A percentile compares a stretch with the other conserved stretches of the same genome.
Evolutionary conservation across 2,888 invertebrate species (phyloP).

Genomic region (Nomada hirtipes): DNA sequence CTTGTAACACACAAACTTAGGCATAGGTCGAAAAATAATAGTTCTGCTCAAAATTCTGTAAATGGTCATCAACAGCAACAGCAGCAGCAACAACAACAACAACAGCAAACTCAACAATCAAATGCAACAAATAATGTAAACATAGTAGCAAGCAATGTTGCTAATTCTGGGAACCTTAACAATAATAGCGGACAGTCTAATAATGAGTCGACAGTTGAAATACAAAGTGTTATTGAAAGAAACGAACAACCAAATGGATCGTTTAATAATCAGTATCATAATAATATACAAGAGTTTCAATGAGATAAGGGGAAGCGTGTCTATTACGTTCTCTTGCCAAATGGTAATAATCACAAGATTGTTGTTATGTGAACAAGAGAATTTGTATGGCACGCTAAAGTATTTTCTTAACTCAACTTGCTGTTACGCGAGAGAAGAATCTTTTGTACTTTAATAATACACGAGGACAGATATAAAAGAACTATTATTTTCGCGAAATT

Average conservation of each 20-base stretch:
- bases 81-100: slow-evolving; percentile 55
- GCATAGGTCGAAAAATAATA: slow-evolving; percentile 85
- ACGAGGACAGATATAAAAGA: slow-evolving; percentile 42
- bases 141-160: slow-evolving; percentile 59
- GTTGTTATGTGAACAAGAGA: slow-evolving; percentile 79
- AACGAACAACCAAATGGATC: slow-evolving; percentile 75
- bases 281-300: slow-evolving; percentile 80
- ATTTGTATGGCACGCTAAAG: slow-evolving; percentile 66
- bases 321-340: slow-evolving; percentile 84
- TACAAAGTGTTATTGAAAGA: slow-evolving; percentile 80
- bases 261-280: slow-evolving; percentile 80
- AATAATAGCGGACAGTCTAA: slow-evolving; percentile 74
- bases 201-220: slow-evolving; percentile 78
- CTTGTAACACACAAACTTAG: slow-evolving; percentile 87
- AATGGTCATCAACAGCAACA: slow-evolving; percentile 64
- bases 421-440: slow-evolving; percentile 41
- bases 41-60: slow-evolving; percentile 65
- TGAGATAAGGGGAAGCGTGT: slow-evolving; percentile 84
- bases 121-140: slow-evolving; percentile 63
- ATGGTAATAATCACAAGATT: slow-evolving; percentile 83
- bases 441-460: slow-evolving; percentile 71
- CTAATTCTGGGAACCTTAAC: slow-evolving; percentile 67
- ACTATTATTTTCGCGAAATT: slow-evolving; percentile 57
- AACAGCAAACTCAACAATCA: slow-evolving; percentile 72
- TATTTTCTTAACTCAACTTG: slow-evolving; percentile 59